These are phyloP conservation scores for Gymnarchus niloticus DNA, from an alignment of 2,113 vertebrate genomes.

Conservation along the genomic window DNA sequence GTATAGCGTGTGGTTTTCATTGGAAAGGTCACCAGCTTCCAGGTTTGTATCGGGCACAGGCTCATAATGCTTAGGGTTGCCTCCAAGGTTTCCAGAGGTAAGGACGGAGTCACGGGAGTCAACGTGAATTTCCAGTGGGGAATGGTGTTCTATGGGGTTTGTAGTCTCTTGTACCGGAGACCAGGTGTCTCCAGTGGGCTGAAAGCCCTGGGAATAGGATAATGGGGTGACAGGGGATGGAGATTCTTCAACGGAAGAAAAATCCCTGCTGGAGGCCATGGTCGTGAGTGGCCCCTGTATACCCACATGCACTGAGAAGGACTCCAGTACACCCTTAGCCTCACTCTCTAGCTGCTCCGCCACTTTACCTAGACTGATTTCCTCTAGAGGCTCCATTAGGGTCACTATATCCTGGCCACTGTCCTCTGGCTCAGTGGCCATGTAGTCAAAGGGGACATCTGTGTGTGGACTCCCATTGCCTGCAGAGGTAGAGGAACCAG, in stretches of 20 bases:
- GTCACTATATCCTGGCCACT: constrained; percentile 67
- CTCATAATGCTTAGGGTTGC: constrained; percentile 40
- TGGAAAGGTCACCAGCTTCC: constrained; percentile 24
- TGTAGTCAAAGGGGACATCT: constrained; percentile 52
- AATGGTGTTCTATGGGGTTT: constrained; percentile 30
- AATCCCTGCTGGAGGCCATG: constrained; percentile 24
- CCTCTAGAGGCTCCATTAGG: constrained; percentile 66
- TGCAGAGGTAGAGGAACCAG: constrained; percentile 34
- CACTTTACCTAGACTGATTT: constrained; percentile 56
- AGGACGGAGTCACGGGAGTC: constrained; percentile 20
- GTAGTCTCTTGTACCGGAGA: constrained; percentile 24
- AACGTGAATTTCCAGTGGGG: constrained; percentile 27
- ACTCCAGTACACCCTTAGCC: constrained; percentile 70
- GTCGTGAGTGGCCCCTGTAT: constrained; percentile 7
- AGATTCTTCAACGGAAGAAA: constrained; percentile 14
- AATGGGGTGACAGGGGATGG: constrained; percentile 26
- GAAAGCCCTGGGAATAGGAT: constrained; percentile 27
- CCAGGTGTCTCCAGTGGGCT: constrained; percentile 21
- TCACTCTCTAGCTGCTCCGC: constrained; percentile 54
- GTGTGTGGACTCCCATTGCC: constrained; percentile 55
- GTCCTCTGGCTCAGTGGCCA: constrained; percentile 61
- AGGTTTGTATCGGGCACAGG: constrained; percentile 37
- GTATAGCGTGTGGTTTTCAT: not conserved
- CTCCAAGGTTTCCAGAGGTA: constrained; percentile 19
- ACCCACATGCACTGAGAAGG: constrained; percentile 47